Conservation (phyloP, 2,888 invertebrate genomes). For the Eristalis arbustorum region DNA sequence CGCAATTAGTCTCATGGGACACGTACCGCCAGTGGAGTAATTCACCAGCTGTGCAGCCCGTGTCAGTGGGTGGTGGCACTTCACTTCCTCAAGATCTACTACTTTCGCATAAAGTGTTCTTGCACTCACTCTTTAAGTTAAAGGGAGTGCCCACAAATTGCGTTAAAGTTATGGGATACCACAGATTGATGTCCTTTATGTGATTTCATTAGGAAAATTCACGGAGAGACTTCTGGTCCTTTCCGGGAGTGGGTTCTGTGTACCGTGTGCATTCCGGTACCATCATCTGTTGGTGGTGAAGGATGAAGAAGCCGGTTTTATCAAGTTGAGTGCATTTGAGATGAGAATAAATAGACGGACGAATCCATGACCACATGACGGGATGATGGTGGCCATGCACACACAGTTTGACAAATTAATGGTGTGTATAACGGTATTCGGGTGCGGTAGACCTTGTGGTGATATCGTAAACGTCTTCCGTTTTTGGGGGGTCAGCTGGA, state of each 20-base stretch:
- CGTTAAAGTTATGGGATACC: conserved; percentile 59
- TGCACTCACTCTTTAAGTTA: neutral
- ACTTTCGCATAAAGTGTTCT: conserved; percentile 6
- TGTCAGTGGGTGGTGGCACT: conserved; percentile 11
- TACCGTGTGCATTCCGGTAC: conserved; percentile 4
- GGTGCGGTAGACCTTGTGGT: neutral
- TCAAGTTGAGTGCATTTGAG: conserved; percentile 41
- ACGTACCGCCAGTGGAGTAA: conserved; percentile 52
- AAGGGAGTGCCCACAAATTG: conserved; percentile 51
- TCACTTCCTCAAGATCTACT: conserved; percentile 8
- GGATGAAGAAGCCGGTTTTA: conserved; percentile 11
- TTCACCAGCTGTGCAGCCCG: conserved; percentile 2
- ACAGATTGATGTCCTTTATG: conserved; percentile 67
- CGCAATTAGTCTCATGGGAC: conserved; percentile 68
- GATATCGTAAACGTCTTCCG: conserved; percentile 19
- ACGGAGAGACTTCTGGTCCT: conserved; percentile 15
- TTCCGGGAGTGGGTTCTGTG: neutral
- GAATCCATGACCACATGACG: conserved; percentile 27
- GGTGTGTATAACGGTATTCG: conserved; percentile 20
- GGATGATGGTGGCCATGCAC: conserved; percentile 2
- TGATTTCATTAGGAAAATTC: conserved; percentile 65
- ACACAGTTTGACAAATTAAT: conserved; percentile 42
- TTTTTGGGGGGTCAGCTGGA: neutral
- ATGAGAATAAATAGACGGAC: conserved; percentile 36
- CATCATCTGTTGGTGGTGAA: neutral